Evolutionary conservation across 2,797 vertebrate species (phyloP), one percentile per base, ranked within the genome.

Genomic region (Todus mexicanus): DNA sequence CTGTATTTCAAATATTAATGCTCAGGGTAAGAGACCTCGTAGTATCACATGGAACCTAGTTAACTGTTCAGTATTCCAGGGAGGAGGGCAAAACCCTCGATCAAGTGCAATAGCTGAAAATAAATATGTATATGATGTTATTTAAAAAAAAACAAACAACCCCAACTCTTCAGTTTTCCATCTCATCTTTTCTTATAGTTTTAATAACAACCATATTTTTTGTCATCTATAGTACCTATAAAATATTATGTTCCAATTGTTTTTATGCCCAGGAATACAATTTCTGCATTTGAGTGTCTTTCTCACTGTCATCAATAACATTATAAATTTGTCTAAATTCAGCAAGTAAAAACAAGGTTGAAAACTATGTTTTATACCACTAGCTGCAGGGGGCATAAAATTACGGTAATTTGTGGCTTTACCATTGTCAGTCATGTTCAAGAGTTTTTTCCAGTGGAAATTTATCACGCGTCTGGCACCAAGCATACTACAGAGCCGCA

Each of bases 331-430:
- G 92, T 94, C 90, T 96, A 94, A 94, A 96, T 97, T 94, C 93
- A 97, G 31, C 92, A 95, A 96, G 92, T 95, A 84, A 95, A 97
- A 97, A 97, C 96, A 97, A 97, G 95, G 89, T 96, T 97, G 95
- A 92, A 96, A 97, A 96, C 83, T 92, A 50, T 91, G 92, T 93
- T 96, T 96, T 60, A 84, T 93, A 96, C 94, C 94, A 88, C 80
- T 91, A 97, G 93, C 97, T 72, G 92, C 95, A 90, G 97, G 97
- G 93, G 96, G 96, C 95, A 95, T 96, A 94, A 95, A 97, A 97
- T 98, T 96, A 97, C 54, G 77, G 96, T 97, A 97, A 97, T 97
- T 97, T 97, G 89, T 97, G 73, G 74, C 93, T 97, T 96, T 96
- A 68, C 95, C 97, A 50, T 94, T 97, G 95, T 96, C 96, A 97